A percentile compares a stretch with the other conserved stretches of the same genome.
Evolutionary conservation across 1,140 invertebrate species (phyloP).

Genomic region (Trachelipus rathkii): DNA sequence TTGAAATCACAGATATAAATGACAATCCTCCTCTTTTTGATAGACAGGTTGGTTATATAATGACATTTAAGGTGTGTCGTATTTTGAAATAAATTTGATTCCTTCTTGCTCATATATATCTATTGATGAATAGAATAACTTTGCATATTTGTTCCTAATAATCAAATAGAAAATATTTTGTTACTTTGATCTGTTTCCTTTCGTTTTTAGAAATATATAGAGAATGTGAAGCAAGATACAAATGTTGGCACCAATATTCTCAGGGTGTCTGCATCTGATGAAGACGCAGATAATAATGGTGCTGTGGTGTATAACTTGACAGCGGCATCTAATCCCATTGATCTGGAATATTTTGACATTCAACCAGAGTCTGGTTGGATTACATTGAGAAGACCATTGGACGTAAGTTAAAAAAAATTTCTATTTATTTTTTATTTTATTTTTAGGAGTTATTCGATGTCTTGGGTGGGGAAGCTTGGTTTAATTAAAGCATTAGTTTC

Average conservation of each 20-base stretch:
- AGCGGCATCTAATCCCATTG: conserved; percentile 73
- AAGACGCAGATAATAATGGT: conserved; percentile 94
- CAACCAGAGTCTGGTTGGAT: conserved; percentile 89
- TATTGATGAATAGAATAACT: too few species aligned
- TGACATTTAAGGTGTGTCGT: neutral
- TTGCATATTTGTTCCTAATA: too few species aligned
- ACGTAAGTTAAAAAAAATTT: conserved; percentile 76
- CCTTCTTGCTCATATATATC: too few species aligned
- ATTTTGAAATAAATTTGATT: too few species aligned
- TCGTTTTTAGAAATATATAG: conserved; percentile 77
- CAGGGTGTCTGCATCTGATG: conserved; percentile 86
- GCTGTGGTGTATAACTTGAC: conserved; percentile 64
- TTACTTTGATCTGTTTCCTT: neutral
- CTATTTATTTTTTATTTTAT: too few species aligned
- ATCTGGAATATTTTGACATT: conserved; percentile 90
- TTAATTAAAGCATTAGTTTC: too few species aligned
- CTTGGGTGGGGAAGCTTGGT: neutral
- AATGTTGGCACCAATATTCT: conserved; percentile 91
- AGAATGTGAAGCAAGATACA: conserved; percentile 93
- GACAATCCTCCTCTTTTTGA: conserved; percentile 89
- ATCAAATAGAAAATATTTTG: too few species aligned
- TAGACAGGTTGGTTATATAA: conserved; percentile 66
- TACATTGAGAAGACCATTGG: conserved; percentile 80
- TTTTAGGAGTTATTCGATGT: neutral
- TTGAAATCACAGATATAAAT: conserved; percentile 92